Conservation (phyloP, 2,888 invertebrate genomes). For the Rotaria macrura region DNA sequence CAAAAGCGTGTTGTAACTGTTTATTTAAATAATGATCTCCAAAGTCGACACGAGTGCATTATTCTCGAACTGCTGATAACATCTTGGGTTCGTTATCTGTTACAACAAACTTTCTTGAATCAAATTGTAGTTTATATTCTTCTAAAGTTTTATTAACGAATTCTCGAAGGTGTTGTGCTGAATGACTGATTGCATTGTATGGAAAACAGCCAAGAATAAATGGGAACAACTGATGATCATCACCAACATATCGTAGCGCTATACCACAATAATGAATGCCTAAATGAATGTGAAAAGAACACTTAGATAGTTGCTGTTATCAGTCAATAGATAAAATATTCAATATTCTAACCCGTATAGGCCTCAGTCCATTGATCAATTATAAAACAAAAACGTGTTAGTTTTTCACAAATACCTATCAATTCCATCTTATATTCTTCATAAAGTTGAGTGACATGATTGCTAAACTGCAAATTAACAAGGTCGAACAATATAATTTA, state of each 20-base stretch:
- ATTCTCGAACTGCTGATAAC: not conserved
- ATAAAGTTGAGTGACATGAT: not conserved
- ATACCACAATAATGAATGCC: not conserved
- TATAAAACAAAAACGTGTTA: not conserved
- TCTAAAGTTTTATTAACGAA: not conserved
- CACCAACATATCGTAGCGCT: not conserved
- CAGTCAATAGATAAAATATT: not conserved
- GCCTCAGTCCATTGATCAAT: not conserved
- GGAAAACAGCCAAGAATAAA: not conserved
- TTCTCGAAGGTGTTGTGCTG: not conserved
- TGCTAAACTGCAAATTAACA: not conserved
- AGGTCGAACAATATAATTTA: not conserved
- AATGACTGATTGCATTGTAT: not conserved
- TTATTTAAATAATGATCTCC: not conserved
- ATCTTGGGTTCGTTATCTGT: not conserved
- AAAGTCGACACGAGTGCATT: not conserved
- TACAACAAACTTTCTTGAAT: not conserved
- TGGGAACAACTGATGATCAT: not conserved
- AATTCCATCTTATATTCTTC: not conserved
- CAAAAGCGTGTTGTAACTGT: not conserved
- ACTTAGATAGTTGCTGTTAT: not conserved
- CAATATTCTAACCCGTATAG: not conserved
- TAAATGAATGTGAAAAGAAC: not conserved
- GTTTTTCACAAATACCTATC: not conserved
- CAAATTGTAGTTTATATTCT: not conserved